phyloP scores from a whole-genome alignment of 2,888 invertebrate species.

The Drosophila limbata region DNA sequence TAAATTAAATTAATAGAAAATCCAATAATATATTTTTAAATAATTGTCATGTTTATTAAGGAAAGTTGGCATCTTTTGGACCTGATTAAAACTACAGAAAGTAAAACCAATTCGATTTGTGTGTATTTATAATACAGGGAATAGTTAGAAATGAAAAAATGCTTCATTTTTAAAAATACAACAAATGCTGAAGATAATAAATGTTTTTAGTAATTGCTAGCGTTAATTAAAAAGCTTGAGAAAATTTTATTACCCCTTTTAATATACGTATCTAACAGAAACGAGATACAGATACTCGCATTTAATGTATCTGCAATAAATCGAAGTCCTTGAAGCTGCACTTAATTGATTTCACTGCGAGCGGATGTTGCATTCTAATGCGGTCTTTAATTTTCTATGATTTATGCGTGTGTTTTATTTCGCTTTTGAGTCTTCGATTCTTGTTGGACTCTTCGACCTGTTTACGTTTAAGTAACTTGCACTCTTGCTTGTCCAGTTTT shows the following conservation, averaged over 20 bases:
- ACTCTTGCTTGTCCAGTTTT: slow-evolving; percentile 47
- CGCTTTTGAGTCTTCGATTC: not conserved
- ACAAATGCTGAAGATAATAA: not conserved
- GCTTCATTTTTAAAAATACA: not conserved
- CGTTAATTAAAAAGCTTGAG: slow-evolving; percentile 18
- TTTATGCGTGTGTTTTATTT: slow-evolving; percentile 14
- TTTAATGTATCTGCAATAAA: slow-evolving; percentile 9
- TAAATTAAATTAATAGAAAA: too few species aligned
- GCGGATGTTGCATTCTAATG: slow-evolving; percentile 41
- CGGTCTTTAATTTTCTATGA: slow-evolving; percentile 60
- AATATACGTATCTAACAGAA: too few species aligned
- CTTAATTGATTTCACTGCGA: slow-evolving; percentile 52
- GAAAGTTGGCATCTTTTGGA: too few species aligned
- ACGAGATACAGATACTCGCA: not conserved
- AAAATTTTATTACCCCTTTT: not conserved
- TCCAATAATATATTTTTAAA: too few species aligned
- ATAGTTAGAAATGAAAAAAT: not conserved
- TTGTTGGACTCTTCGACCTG: slow-evolving; percentile 60
- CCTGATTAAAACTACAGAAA: not conserved
- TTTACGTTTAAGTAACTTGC: slow-evolving; percentile 59
- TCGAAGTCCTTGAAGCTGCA: slow-evolving; percentile 17
- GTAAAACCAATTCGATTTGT: not conserved
- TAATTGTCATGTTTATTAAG: too few species aligned
- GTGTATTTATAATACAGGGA: too few species aligned
- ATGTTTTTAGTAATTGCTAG: slow-evolving; percentile 2